A percentile compares a stretch with the other conserved stretches of the same genome.
Conservation (phyloP, 1,140 invertebrate species). For the Drosophila gunungcola region DNA sequence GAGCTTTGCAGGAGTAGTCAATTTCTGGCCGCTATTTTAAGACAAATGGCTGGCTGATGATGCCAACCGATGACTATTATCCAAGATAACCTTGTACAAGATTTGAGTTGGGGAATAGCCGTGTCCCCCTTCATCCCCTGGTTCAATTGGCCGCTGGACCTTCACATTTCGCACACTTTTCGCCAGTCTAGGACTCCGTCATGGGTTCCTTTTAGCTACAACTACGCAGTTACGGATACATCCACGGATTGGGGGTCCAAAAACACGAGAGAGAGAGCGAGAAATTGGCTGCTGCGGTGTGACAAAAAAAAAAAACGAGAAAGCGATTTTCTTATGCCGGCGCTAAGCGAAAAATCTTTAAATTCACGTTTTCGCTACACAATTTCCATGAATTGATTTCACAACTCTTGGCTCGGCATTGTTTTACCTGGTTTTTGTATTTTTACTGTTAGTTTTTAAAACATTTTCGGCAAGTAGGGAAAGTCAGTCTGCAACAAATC, state of each 20-base stretch:
- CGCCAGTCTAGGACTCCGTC: slow-evolving; percentile 21
- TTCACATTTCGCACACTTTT: slow-evolving; percentile 29
- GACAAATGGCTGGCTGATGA: not conserved
- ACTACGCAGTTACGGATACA: slow-evolving; percentile 71
- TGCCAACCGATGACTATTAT: slow-evolving; percentile 6
- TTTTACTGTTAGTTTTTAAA: slow-evolving; percentile 26
- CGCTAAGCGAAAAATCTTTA: slow-evolving; percentile 23
- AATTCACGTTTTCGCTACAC: slow-evolving; percentile 7
- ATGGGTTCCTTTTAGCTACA: slow-evolving; percentile 16
- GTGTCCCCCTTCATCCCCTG: not conserved
- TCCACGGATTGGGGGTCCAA: slow-evolving; percentile 66
- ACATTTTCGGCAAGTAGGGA: slow-evolving; percentile 38
- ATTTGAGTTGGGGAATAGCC: not conserved
- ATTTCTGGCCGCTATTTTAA: slow-evolving; percentile 1
- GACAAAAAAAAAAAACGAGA: slow-evolving; percentile 21
- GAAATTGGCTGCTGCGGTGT: slow-evolving; percentile 42
- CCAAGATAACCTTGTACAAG: slow-evolving; percentile 11
- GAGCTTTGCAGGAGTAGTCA: not conserved
- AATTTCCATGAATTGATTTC: slow-evolving; percentile 10
- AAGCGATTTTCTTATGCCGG: slow-evolving; percentile 39
- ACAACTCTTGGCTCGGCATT: not conserved
- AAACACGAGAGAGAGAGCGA: slow-evolving; percentile 41
- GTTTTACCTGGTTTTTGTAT: slow-evolving; percentile 28
- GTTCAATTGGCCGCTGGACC: slow-evolving; percentile 3
- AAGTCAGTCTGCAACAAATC: slow-evolving; percentile 48